Conservation (phyloP, 2,113 vertebrate genomes). For the Cynocephalus volans region DNA sequence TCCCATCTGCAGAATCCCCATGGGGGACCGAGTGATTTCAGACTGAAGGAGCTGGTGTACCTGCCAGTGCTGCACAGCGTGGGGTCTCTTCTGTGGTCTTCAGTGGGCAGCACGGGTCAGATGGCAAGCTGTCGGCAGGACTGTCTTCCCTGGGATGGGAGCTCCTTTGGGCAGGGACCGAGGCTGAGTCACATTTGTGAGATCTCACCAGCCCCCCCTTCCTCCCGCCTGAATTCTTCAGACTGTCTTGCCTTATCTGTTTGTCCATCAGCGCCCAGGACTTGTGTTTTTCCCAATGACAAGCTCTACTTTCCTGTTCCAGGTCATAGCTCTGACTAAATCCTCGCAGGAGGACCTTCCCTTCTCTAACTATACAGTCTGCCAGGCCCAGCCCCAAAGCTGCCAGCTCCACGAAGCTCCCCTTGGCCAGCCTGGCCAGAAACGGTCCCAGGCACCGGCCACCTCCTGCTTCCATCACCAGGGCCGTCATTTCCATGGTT, state of each 20-base stretch:
- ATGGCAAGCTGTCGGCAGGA: not conserved
- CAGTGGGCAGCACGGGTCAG: fast-evolving
- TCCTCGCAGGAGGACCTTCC: not conserved
- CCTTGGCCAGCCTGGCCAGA: not conserved
- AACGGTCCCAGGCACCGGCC: not conserved
- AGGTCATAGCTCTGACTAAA: not conserved
- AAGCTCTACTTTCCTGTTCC: not conserved
- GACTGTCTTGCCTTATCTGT: not conserved
- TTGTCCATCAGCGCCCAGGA: not conserved
- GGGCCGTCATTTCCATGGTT: not conserved
- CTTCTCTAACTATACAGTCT: not conserved
- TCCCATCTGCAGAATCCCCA: not conserved
- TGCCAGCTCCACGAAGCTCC: not conserved
- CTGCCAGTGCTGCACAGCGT: fast-evolving
- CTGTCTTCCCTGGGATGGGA: not conserved
- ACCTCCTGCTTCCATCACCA: fast-evolving
- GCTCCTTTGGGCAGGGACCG: not conserved
- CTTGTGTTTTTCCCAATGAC: not conserved
- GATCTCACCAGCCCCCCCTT: not conserved
- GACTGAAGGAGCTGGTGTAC: not conserved
- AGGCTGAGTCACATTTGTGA: not conserved
- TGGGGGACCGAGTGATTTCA: not conserved
- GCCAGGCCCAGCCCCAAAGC: not conserved
- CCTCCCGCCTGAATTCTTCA: not conserved
- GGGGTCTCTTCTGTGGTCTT: not conserved